These are phyloP conservation scores for Orthosia incerta DNA, from an alignment of 2,888 invertebrate species.

Conservation along the genomic window DNA sequence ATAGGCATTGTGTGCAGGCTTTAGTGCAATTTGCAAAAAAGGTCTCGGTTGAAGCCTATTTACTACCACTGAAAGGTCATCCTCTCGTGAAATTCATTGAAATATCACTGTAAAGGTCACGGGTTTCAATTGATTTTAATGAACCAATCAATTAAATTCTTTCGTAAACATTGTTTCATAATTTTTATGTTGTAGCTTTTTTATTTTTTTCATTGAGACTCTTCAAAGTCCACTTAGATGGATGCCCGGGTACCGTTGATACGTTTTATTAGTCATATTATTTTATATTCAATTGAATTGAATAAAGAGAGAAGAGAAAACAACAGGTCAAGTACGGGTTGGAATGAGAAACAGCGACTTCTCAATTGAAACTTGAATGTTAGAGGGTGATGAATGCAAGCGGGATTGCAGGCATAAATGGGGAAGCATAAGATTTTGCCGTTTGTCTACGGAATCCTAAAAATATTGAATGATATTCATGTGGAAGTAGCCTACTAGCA, in stretches of 20 bases:
- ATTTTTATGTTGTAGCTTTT: not conserved
- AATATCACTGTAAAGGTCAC: conserved; percentile 26
- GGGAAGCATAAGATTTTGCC: not conserved
- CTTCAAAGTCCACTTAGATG: not conserved
- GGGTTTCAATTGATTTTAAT: conserved; percentile 3
- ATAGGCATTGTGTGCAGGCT: conserved; percentile 25
- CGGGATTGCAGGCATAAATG: not conserved
- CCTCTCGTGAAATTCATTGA: conserved; percentile 26
- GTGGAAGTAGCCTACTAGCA: too few species aligned
- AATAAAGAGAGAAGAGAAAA: too few species aligned
- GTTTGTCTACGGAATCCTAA: not conserved
- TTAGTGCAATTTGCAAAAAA: conserved; percentile 46
- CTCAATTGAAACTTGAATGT: not conserved
- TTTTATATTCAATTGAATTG: conserved; percentile 4
- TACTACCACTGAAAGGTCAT: conserved; percentile 42
- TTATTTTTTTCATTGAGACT: conserved; percentile 1
- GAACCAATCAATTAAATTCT: conserved; percentile 1
- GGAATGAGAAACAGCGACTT: not conserved
- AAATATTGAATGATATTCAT: conserved; percentile 1
- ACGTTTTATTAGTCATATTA: conserved; percentile 9
- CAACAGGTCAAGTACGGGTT: not conserved
- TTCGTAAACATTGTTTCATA: not conserved
- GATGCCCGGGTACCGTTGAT: not conserved
- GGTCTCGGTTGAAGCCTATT: conserved; percentile 37
- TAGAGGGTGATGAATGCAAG: not conserved